These are phyloP conservation scores for Philypnodon macrostomus DNA, from an alignment of 2,797 vertebrate species.

Conservation along the genomic window DNA sequence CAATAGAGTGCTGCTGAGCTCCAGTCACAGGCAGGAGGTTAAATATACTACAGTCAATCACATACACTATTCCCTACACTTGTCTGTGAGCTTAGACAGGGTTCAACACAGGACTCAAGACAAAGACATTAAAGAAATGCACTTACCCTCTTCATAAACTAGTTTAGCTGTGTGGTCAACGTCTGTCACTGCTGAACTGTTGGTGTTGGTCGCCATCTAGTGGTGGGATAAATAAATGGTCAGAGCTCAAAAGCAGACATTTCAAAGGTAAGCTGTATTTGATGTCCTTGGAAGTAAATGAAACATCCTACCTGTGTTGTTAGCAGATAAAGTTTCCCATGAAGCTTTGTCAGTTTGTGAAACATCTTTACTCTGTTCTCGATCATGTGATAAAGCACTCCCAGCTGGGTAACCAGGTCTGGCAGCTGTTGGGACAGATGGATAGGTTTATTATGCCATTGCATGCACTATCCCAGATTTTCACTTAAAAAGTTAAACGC, in stretches of 20 bases:
- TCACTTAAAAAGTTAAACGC: no score
- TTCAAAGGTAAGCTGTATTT: no score
- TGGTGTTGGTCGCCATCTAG: constrained; percentile 83
- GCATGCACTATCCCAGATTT: no score
- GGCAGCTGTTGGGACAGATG: constrained; percentile 80
- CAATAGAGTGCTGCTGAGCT: constrained; percentile 5
- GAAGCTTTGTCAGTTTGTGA: constrained; percentile 89
- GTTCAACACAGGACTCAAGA: background rate
- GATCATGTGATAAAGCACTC: constrained; percentile 91
- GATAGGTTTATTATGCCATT: no score
- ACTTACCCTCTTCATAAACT: constrained; percentile 96
- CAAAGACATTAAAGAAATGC: background rate
- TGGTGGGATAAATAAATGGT: constrained; percentile 24
- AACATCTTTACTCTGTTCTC: constrained; percentile 94
- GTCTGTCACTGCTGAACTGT: constrained; percentile 58
- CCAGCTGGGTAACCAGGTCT: constrained; percentile 88
- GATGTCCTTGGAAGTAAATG: no score
- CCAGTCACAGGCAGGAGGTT: background rate
- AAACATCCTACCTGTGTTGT: constrained; percentile 82
- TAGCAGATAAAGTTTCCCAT: constrained; percentile 94
- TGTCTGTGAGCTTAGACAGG: background rate
- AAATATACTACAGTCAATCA: background rate
- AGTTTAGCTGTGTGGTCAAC: constrained; percentile 87
- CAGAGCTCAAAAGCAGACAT: background rate
- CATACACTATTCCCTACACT: background rate